A percentile compares a stretch with the other conserved stretches of the same genome.
These are phyloP conservation scores for Poecilia latipinna DNA, from an alignment of 2,113 vertebrate genomes.

Conservation along the genomic window DNA sequence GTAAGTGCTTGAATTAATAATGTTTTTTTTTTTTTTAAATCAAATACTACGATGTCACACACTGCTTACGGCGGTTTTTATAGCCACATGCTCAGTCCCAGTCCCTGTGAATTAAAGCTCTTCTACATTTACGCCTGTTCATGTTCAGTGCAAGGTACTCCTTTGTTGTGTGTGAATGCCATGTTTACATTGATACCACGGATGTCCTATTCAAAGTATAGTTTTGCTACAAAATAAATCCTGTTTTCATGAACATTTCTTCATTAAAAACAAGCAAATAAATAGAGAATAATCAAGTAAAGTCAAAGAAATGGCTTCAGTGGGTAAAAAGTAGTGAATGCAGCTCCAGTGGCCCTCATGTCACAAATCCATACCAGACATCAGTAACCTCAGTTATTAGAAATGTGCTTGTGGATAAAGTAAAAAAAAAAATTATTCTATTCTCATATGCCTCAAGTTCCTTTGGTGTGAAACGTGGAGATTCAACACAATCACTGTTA, in stretches of 20 bases:
- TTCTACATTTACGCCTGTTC: not conserved
- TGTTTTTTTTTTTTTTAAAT: slow-evolving; percentile 5
- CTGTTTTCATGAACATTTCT: not conserved
- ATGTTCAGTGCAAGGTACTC: not conserved
- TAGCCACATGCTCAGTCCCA: not conserved
- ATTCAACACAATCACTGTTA: not conserved
- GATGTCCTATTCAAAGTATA: not conserved
- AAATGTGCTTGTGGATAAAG: too few relatives aligned
- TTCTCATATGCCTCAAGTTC: not conserved
- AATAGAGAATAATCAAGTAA: not conserved
- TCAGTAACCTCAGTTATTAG: not conserved
- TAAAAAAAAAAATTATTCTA: too few relatives aligned
- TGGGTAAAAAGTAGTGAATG: not conserved
- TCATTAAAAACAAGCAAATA: not conserved
- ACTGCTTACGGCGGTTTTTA: not conserved
- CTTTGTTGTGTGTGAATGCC: not conserved
- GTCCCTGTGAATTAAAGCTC: not conserved
- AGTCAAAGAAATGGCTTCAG: not conserved
- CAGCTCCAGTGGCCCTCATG: not conserved
- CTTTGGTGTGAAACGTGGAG: not conserved
- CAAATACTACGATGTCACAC: slow-evolving; percentile 32
- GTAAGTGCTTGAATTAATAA: slow-evolving; percentile 29
- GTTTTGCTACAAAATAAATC: not conserved
- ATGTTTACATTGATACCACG: not conserved
- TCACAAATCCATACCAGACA: not conserved